phyloP scores from a whole-genome alignment of 2,113 vertebrate genomes.

The Emydocephalus ijimae region DNA sequence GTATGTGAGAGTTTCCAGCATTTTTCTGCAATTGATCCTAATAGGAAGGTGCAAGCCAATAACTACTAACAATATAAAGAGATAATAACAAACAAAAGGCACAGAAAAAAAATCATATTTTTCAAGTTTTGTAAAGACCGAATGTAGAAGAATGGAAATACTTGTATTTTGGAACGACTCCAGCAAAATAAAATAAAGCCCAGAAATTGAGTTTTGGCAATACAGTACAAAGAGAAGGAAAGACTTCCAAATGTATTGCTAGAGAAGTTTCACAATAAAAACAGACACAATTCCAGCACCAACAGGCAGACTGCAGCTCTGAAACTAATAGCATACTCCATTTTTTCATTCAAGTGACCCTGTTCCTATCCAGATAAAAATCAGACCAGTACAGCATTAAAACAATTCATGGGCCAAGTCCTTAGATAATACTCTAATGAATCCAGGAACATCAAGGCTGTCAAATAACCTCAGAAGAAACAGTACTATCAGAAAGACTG shows the following conservation, averaged over 20 bases:
- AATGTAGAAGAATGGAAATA: not conserved
- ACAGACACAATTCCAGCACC: slow-evolving; percentile 25
- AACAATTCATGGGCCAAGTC: not conserved
- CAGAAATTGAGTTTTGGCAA: slow-evolving; percentile 29
- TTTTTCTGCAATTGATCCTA: not conserved
- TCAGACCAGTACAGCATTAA: no score
- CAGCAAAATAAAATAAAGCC: not conserved
- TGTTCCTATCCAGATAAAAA: not conserved
- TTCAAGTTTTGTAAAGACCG: not conserved
- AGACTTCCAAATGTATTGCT: slow-evolving; percentile 39
- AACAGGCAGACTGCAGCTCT: slow-evolving; percentile 27
- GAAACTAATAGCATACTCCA: slow-evolving; percentile 23
- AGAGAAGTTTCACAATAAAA: slow-evolving; percentile 45
- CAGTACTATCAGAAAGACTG: not conserved
- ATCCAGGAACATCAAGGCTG: not conserved
- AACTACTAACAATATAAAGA: not conserved
- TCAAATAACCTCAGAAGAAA: not conserved
- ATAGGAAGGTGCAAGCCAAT: not conserved
- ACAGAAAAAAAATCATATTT: not conserved
- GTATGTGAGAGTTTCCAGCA: not conserved
- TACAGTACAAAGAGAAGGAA: slow-evolving; percentile 20
- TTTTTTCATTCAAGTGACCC: slow-evolving; percentile 10
- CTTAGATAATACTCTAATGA: not conserved
- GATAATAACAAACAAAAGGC: not conserved
- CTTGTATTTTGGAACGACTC: not conserved